phyloP scores from a whole-genome alignment of 1,140 invertebrate genomes.

The Cyclargus thomasi region DNA sequence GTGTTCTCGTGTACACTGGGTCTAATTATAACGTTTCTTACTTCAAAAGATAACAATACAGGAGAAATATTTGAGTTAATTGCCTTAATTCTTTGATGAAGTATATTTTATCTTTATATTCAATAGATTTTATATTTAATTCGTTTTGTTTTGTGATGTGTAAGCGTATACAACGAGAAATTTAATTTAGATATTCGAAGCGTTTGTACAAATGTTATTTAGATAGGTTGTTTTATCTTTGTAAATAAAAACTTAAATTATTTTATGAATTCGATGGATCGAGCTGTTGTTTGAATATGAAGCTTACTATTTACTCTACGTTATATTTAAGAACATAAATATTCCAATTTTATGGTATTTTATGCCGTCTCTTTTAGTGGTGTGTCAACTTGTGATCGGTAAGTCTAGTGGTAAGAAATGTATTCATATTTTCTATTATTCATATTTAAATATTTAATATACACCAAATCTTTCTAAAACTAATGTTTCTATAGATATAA shows the following conservation, averaged over 20 bases:
- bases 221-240: slow-evolving; percentile 32
- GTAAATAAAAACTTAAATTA: slow-evolving; percentile 25
- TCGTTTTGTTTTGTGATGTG: background rate
- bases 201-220: slow-evolving; percentile 36
- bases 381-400: slow-evolving; percentile 62
- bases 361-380: slow-evolving; percentile 27
- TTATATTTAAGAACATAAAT: slow-evolving; percentile 6
- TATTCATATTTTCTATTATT: slow-evolving; percentile 72
- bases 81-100: background rate
- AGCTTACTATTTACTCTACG: slow-evolving; percentile 14
- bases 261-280: background rate
- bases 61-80: background rate
- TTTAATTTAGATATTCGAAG: slow-evolving; percentile 30
- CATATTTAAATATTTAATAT: slow-evolving; percentile 62
- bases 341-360: slow-evolving; percentile 20
- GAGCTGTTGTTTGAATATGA: slow-evolving; percentile 14
- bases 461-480: slow-evolving; percentile 58
- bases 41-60: too few species aligned
- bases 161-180: slow-evolving; percentile 29
- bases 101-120: background rate
- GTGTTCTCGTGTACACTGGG: too few species aligned
- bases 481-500: slow-evolving; percentile 55
- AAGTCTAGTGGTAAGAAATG: slow-evolving; percentile 64
- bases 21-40: too few species aligned
- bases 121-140: background rate